phyloP scores from a whole-genome alignment of 2,113 vertebrate species.

The Raja brachyura region DNA sequence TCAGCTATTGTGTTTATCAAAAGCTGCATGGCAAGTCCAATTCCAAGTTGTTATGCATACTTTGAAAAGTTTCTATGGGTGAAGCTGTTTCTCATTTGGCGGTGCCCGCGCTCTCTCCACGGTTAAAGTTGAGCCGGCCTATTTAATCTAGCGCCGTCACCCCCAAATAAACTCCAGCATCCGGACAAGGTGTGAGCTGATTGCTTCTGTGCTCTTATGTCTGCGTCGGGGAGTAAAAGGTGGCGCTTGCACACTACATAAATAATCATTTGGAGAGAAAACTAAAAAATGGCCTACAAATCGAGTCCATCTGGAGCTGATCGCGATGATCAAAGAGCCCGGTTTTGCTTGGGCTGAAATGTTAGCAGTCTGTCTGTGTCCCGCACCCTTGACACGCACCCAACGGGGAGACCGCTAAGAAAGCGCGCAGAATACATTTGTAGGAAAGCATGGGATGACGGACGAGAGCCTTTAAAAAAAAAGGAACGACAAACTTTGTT shows the following conservation, averaged over 20 bases:
- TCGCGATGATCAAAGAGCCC: constrained; percentile 36
- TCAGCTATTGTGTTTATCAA: background rate
- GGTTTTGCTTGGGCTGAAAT: constrained; percentile 37
- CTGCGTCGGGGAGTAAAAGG: constrained; percentile 25
- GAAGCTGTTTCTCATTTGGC: constrained; percentile 23
- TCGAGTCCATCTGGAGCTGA: constrained; percentile 41
- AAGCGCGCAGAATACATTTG: constrained; percentile 7
- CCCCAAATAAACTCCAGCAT: constrained; percentile 31
- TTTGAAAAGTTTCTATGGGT: background rate
- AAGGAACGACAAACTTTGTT: constrained; percentile 33
- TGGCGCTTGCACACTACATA: constrained; percentile 39
- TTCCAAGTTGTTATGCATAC: background rate
- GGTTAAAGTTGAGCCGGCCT: background rate
- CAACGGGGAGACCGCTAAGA: constrained; percentile 40
- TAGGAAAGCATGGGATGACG: background rate
- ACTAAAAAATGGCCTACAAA: constrained; percentile 42
- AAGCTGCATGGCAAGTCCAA: background rate
- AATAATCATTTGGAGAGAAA: constrained; percentile 42
- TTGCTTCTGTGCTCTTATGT: constrained; percentile 19
- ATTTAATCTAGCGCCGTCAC: constrained; percentile 33
- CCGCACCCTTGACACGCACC: constrained; percentile 41
- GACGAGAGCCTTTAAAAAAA: constrained; percentile 6
- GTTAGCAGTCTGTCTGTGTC: constrained; percentile 32
- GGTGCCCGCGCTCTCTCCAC: background rate
- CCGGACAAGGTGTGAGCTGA: constrained; percentile 36